These are phyloP conservation scores for Amyelois transitella DNA, from an alignment of 1,140 invertebrate species.

Conservation along the genomic window DNA sequence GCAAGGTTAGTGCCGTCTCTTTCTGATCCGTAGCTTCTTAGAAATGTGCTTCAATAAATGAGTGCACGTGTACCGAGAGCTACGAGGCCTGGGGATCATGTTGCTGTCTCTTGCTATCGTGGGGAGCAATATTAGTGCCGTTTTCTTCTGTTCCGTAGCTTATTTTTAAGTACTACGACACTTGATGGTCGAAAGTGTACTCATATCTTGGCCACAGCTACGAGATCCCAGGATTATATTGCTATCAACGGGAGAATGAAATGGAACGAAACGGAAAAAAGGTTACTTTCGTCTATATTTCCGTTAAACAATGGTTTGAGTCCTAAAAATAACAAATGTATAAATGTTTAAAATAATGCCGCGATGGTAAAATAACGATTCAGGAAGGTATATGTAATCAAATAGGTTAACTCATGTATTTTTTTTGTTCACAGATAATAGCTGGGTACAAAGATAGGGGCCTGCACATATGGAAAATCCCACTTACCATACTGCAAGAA, in stretches of 20 bases:
- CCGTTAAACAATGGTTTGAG: too few relatives aligned
- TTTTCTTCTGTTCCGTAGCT: not conserved
- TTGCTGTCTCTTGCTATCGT: conserved; percentile 78
- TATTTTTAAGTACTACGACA: conserved; percentile 85
- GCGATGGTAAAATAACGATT: too few relatives aligned
- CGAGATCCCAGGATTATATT: conserved; percentile 78
- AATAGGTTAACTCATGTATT: too few relatives aligned
- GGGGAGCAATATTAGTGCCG: conserved; percentile 74
- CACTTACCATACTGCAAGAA: conserved; percentile 63
- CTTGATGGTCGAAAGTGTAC: conserved; percentile 81
- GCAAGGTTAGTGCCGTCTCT: not conserved
- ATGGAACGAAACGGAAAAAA: too few relatives aligned
- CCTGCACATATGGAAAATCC: conserved; percentile 77
- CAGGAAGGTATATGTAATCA: too few relatives aligned
- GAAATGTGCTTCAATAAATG: conserved; percentile 84
- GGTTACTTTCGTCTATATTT: too few relatives aligned
- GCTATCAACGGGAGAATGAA: too few relatives aligned
- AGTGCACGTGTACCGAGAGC: conserved; percentile 79
- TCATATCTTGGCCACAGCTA: too few relatives aligned
- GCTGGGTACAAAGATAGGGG: conserved; percentile 78
- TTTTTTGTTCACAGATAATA: conserved; percentile 75
- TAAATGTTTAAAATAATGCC: too few relatives aligned
- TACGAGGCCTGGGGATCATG: conserved; percentile 79
- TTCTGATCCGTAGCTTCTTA: not conserved
- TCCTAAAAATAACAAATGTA: too few relatives aligned